These are phyloP conservation scores for Ataeniobius toweri DNA, from an alignment of 2,797 vertebrate species.

Conservation along the genomic window DNA sequence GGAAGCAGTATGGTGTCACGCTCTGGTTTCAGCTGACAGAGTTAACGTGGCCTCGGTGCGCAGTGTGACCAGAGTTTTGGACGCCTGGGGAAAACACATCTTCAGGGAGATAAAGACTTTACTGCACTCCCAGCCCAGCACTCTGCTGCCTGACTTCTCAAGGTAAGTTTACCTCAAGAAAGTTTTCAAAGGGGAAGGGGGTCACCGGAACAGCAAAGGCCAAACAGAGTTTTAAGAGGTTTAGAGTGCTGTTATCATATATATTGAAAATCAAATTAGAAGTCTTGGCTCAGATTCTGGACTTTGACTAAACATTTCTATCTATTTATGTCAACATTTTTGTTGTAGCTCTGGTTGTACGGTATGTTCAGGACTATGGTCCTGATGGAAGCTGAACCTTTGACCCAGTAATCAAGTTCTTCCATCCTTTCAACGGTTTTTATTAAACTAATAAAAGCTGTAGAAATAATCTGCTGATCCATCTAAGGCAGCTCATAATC, in stretches of 20 bases:
- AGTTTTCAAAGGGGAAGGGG: background rate
- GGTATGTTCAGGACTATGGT: background rate
- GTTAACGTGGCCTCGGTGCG: constrained; percentile 82
- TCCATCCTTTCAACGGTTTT: too few species aligned
- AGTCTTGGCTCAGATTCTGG: background rate
- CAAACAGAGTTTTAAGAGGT: background rate
- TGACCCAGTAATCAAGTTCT: background rate
- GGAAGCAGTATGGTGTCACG: constrained; percentile 20
- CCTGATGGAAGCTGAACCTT: background rate
- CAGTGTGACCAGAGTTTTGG: constrained; percentile 82
- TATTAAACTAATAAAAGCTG: too few species aligned
- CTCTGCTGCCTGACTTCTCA: constrained; percentile 83
- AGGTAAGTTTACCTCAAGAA: constrained; percentile 59
- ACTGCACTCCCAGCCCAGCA: constrained; percentile 80
- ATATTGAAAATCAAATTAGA: background rate
- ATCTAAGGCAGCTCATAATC: too few species aligned
- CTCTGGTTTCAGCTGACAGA: constrained; percentile 74
- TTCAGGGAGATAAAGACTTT: constrained; percentile 83
- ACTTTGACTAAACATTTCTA: background rate
- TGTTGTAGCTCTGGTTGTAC: background rate
- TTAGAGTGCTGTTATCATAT: background rate
- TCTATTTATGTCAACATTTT: background rate
- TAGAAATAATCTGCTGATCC: too few species aligned
- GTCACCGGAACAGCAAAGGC: background rate
- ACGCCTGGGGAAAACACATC: constrained; percentile 83